Percentiles rank a stretch among this genome's conserved stretches.
phyloP scores from a whole-genome alignment of 2,888 invertebrate species.

The Aricia artaxerxes region DNA sequence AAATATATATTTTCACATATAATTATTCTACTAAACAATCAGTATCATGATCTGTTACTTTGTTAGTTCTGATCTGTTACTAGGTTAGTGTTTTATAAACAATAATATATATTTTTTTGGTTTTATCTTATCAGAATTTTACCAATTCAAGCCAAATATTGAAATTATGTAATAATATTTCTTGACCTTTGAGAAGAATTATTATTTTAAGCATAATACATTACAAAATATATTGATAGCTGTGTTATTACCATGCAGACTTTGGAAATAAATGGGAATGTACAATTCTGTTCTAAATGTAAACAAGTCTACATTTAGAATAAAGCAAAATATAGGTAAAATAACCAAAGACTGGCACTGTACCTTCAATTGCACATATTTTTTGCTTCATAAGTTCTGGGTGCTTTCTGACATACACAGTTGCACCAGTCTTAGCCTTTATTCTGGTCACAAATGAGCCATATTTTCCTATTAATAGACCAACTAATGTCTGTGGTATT shows the following conservation, averaged over 20 bases:
- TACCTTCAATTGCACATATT: conserved; percentile 92
- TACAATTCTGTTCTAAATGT: too few relatives aligned
- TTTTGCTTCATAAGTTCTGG: conserved; percentile 87
- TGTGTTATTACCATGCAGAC: neutral
- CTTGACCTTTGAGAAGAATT: neutral
- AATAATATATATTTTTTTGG: neutral
- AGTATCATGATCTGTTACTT: conserved; percentile 1
- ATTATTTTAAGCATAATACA: neutral
- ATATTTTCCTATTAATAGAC: conserved; percentile 91
- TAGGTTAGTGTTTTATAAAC: neutral
- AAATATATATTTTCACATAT: neutral
- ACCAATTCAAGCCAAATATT: neutral
- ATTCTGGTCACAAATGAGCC: conserved; percentile 91
- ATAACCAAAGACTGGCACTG: neutral
- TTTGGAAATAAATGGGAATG: neutral
- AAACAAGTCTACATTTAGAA: too few relatives aligned
- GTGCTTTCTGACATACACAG: conserved; percentile 89
- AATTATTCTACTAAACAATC: conserved; percentile 4
- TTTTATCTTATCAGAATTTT: neutral
- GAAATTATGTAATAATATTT: neutral
- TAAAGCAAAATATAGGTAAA: neutral
- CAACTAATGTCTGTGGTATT: conserved; percentile 88
- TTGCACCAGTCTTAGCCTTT: conserved; percentile 88
- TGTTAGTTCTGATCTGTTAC: neutral
- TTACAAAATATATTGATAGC: neutral